Base-by-base conservation (phyloP, 2,113 vertebrate genomes). In the Melanerpes formicivorus region DNA sequence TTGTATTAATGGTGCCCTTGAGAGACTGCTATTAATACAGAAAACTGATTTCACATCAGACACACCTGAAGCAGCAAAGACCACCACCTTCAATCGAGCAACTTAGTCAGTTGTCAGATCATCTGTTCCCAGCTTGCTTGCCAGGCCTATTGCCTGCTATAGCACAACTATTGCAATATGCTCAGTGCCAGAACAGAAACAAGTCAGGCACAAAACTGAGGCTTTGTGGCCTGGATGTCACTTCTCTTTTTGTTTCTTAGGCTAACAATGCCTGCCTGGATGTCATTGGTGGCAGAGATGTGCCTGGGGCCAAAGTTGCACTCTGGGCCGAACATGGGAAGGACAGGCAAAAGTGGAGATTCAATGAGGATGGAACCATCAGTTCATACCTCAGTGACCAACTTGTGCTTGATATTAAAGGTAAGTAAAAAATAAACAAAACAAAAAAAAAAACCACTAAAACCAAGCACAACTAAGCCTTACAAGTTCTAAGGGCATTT, bases 321-420 rank as follows among this genome's bases (percentile, higher is more conserved):
- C 95, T 99, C 30, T 99, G 98, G 98, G 87, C 96, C 11, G 97
- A 98, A n/a, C 98, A 98, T 11, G 98, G 98, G 18, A 98, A 97
- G 8, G 86, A 95, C 50, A 97, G 98, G 81, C 98, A 99, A 32
- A 98, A 98, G 87, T 99, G 98, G 98, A 98, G 96, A 56, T 72
- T 98, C 52, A 98, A 97, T 18, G 95, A 97, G 73, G 96, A 98
- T 12, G 98, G 98, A 80, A 98, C 98, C 40, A 98, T 99, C 95
- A 97, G 96, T 44, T 98, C 98, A 18, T 97, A 98, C 87, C 97
- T 99, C 87, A 97, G 97, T 12, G 96, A 97, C 23, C 96, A 97
- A 13, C 97, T 99, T 52, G 98, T 98, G 81, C 98, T 99, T 52
- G 98, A 99, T 84, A 84, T 98, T 54, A 98, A 97, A 98, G 98